Evolutionary conservation across 1,140 invertebrate genomes (phyloP).

Genomic region (Oscheius sp.): DNA sequence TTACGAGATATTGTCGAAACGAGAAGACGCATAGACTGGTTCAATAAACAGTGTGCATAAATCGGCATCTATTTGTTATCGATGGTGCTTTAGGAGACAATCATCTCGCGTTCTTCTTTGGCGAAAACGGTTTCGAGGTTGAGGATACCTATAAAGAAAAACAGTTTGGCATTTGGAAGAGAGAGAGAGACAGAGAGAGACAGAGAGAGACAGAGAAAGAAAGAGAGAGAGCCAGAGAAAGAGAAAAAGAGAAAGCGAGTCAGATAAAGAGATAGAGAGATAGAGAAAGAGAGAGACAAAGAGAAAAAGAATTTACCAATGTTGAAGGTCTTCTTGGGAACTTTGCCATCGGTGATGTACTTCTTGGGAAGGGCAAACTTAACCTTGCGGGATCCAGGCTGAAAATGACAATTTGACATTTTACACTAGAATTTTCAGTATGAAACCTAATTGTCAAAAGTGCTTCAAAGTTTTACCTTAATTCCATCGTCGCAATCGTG

Average conservation of each 20-base stretch:
- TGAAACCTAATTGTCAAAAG: not conserved
- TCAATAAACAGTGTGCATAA: not conserved
- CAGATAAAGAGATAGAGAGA: too few species aligned
- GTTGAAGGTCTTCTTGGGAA: slow-evolving; percentile 34
- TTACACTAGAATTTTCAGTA: not conserved
- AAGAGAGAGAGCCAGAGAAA: too few species aligned
- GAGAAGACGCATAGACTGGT: not conserved
- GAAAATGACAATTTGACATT: not conserved
- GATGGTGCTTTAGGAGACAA: slow-evolving; percentile 18
- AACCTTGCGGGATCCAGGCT: slow-evolving; percentile 33
- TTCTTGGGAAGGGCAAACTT: slow-evolving; percentile 31
- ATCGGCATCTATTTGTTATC: slow-evolving; percentile 14
- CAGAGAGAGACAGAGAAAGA: too few species aligned
- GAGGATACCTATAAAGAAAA: slow-evolving; percentile 34
- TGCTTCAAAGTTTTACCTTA: not conserved
- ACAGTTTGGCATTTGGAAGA: slow-evolving; percentile 32
- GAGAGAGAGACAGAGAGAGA: too few species aligned
- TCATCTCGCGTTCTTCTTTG: slow-evolving; percentile 34
- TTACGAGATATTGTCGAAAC: not conserved
- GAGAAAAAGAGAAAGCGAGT: too few species aligned
- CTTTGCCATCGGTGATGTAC: slow-evolving; percentile 38
- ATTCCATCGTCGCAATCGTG: slow-evolving; percentile 44
- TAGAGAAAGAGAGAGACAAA: too few species aligned
- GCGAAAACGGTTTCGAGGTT: slow-evolving; percentile 38
- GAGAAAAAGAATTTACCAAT: too few species aligned